A percentile compares a stretch with the other conserved stretches of the same genome.
These are phyloP conservation scores for Drosophila formosana DNA, from an alignment of 2,888 invertebrate species.

Conservation along the genomic window DNA sequence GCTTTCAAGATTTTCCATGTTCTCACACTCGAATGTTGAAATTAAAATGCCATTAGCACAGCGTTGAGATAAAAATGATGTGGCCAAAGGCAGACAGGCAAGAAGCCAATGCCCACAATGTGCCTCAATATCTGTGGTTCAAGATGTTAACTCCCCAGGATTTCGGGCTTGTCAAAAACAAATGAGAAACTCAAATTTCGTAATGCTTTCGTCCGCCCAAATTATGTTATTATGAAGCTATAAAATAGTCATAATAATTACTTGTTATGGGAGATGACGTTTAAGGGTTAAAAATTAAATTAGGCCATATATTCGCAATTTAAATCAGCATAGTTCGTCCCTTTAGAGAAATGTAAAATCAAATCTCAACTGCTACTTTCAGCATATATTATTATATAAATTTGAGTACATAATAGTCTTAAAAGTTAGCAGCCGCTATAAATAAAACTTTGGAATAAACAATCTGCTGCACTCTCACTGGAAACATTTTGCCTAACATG, in stretches of 20 bases:
- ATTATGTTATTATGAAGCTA: neutral
- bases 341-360: neutral
- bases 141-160: conserved; percentile 1
- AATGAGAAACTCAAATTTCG: conserved; percentile 30
- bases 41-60: conserved; percentile 73
- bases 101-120: conserved; percentile 8
- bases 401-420: conserved; percentile 16
- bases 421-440: conserved; percentile 16
- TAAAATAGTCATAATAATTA: neutral
- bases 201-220: conserved; percentile 3
- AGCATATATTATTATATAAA: conserved; percentile 27
- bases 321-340: neutral
- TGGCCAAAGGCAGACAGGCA: conserved; percentile 18
- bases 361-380: conserved; percentile 3
- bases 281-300: neutral
- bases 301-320: neutral
- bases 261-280: neutral
- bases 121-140: conserved; percentile 4
- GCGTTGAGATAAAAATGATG: conserved; percentile 55
- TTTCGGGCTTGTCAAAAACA: conserved; percentile 4
- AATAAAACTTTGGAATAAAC: conserved; percentile 49
- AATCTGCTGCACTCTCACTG: conserved; percentile 51
- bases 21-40: conserved; percentile 40
- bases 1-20: conserved; percentile 27
- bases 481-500: conserved; percentile 48